These are phyloP conservation scores for Netelia inedita DNA, from an alignment of 2,888 invertebrate genomes.

Conservation along the genomic window DNA sequence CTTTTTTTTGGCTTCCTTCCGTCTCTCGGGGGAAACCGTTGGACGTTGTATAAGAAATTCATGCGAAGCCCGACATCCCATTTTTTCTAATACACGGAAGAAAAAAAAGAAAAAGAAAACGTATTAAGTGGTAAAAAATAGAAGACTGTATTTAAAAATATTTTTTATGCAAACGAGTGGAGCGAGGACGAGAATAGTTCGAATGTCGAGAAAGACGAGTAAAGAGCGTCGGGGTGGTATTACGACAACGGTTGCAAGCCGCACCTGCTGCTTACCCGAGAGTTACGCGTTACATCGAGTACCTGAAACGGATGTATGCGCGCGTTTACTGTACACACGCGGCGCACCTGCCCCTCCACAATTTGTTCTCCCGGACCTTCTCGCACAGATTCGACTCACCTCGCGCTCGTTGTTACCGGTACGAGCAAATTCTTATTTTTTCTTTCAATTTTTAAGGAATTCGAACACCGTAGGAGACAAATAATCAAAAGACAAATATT, in stretches of 20 bases:
- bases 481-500: constrained; percentile 8
- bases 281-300: background rate
- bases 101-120: no score
- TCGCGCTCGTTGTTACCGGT: background rate
- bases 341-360: background rate
- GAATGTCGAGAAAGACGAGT: background rate
- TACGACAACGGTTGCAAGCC: no score
- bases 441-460: background rate
- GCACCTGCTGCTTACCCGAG: constrained; percentile 23
- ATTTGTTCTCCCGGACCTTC: background rate
- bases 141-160: background rate
- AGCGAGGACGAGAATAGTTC: background rate
- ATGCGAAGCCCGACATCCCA: background rate
- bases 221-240: no score
- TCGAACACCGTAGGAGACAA: no score
- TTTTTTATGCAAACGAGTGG: no score
- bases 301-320: background rate
- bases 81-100: background rate
- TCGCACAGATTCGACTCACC: background rate
- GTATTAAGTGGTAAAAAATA: background rate
- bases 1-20: constrained; percentile 57
- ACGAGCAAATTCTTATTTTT: background rate
- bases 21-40: constrained; percentile 49
- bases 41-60: background rate
- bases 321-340: background rate